Evolutionary conservation across 1,140 invertebrate species (phyloP), one percentile per base, ranked within the genome.

Genomic region (Episyrphus balteatus): DNA sequence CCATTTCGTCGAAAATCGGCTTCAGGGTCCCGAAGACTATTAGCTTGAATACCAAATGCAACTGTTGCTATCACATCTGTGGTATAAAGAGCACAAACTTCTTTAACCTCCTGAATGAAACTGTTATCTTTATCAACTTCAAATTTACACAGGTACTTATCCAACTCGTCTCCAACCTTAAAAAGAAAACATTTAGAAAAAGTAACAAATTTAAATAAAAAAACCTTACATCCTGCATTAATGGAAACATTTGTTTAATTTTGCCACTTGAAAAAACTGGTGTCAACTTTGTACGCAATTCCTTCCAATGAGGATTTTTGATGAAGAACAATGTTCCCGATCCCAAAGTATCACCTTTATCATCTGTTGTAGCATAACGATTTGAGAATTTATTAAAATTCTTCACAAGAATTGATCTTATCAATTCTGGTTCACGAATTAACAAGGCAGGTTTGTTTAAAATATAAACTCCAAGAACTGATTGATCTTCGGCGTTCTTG

Each of bases 1-100:
- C 70, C 72, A 31, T 66, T 61, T 17, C 53, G 66, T 15, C 58
- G 66, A 48, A 72, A 75, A 15, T 69, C 69, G 7, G 66, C 71
- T 17, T 72, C 61, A 10, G 71, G 63, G 33, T 74, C 56, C 9
- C 58, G 71, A 17, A 78, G 60, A 11, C 71, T 71, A 43, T 78
- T 75, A 15, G 75, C 72, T 50, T 76, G 66, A 45, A 78, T 69
- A 14, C 77, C 79, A 48, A 74, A 80, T 13, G 74, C 77, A 42
- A 73, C 73, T 3, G 70, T 75, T 11, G 75, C 74, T 49, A 81
- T 80, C 8, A 78, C 75, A 58, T 80, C 77, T 14, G 76, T 77
- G 12, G 73, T 74, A 47, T 70, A 79, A 42, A 73, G 71, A 1
- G 70, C 62, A 37, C 70, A 69, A 42, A 77, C 47, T 41, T 76